These are phyloP conservation scores for Parnassius apollo DNA, from an alignment of 2,888 invertebrate species.

Conservation along the genomic window DNA sequence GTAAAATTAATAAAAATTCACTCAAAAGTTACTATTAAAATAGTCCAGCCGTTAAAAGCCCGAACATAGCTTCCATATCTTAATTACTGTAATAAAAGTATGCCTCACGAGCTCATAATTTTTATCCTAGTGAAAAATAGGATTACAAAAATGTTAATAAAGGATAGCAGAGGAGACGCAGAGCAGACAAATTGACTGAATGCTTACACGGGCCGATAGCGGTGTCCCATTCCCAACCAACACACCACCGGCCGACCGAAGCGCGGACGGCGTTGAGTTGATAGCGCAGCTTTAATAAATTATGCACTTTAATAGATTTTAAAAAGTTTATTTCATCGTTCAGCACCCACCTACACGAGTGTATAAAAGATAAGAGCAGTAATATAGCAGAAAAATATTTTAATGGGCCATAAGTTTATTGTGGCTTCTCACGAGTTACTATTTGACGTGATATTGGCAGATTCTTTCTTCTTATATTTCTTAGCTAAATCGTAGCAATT, in stretches of 20 bases:
- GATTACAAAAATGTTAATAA: conserved; percentile 62
- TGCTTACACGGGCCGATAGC: conserved; percentile 56
- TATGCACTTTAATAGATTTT: conserved; percentile 60
- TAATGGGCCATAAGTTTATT: conserved; percentile 36
- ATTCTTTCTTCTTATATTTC: no score
- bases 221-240: conserved; percentile 44
- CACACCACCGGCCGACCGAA: conserved; percentile 34
- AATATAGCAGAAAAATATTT: conserved; percentile 38
- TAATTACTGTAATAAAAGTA: conserved; percentile 75
- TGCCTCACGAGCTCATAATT: conserved; percentile 68
- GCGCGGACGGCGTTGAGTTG: conserved; percentile 32
- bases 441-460: no score
- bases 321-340: conserved; percentile 39
- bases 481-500: no score
- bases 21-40: background rate
- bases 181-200: conserved; percentile 64
- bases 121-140: conserved; percentile 64
- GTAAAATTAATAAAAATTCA: no score
- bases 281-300: conserved; percentile 63
- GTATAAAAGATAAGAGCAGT: conserved; percentile 42
- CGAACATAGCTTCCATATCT: conserved; percentile 68
- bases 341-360: conserved; percentile 39
- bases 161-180: conserved; percentile 52
- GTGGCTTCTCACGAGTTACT: conserved; percentile 28
- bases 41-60: conserved; percentile 59